Conservation (phyloP, 2,888 invertebrate genomes). For the Cremastobaeus sp. region DNA sequence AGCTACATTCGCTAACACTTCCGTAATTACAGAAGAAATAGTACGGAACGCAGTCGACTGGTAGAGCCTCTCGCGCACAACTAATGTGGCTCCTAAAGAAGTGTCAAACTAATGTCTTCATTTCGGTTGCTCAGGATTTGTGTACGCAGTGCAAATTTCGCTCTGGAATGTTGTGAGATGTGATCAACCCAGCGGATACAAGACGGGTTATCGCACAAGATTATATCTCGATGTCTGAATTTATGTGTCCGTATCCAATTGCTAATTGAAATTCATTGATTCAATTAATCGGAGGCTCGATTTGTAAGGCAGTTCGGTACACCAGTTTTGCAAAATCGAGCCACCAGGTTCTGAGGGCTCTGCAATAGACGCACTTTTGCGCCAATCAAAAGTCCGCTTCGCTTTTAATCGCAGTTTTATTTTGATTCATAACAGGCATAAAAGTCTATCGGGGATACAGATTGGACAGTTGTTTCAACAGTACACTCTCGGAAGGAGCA, state of each 20-base stretch:
- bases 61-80: slow-evolving; percentile 1
- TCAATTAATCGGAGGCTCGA: not conserved
- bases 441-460: slow-evolving; percentile 49
- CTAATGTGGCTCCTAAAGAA: not conserved
- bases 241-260: slow-evolving; percentile 2
- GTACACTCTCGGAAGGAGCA: slow-evolving; percentile 6
- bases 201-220: slow-evolving; percentile 1
- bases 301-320: slow-evolving; percentile 9
- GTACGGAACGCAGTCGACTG: slow-evolving; percentile 18
- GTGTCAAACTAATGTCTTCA: slow-evolving; percentile 20
- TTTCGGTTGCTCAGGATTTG: slow-evolving; percentile 4
- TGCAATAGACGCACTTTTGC: too few species aligned
- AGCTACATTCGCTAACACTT: slow-evolving; percentile 11
- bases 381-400: too few species aligned
- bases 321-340: slow-evolving; percentile 8
- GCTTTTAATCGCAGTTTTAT: too few species aligned
- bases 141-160: not conserved
- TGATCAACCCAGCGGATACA: too few species aligned
- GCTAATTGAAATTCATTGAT: not conserved
- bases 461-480: slow-evolving; percentile 47
- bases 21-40: slow-evolving; percentile 24
- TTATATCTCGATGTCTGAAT: slow-evolving; percentile 8
- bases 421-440: slow-evolving; percentile 22
- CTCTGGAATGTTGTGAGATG: slow-evolving; percentile 6
- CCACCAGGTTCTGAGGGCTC: too few species aligned